These are phyloP conservation scores for Xiphydria camelus DNA, from an alignment of 2,888 invertebrate species.

Conservation along the genomic window DNA sequence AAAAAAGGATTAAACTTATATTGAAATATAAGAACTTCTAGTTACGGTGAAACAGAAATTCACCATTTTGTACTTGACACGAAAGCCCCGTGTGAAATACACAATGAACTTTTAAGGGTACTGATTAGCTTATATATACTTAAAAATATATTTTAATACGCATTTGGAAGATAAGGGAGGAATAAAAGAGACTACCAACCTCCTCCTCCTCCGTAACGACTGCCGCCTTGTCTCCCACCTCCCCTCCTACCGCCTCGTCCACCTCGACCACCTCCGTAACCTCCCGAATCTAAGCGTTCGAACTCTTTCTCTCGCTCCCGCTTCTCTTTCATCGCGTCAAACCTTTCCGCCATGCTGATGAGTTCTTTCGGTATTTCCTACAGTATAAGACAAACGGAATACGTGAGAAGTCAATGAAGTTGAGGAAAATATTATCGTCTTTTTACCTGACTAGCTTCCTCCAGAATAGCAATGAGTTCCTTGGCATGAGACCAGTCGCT, in stretches of 20 bases:
- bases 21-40: too few species aligned
- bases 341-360: conserved; percentile 75
- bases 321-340: conserved; percentile 69
- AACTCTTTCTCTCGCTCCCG: conserved; percentile 61
- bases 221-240: conserved; percentile 24
- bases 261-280: conserved; percentile 36
- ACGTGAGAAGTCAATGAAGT: neutral
- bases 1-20: too few species aligned
- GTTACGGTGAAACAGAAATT: too few species aligned
- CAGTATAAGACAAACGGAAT: conserved; percentile 10
- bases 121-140: too few species aligned
- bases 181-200: conserved; percentile 2
- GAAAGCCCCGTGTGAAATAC: too few species aligned
- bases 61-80: too few species aligned
- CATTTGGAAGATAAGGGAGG: too few species aligned
- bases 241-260: conserved; percentile 20
- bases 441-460: conserved; percentile 76
- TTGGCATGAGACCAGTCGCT: conserved; percentile 82
- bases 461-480: conserved; percentile 81
- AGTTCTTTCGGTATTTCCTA: conserved; percentile 79
- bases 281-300: conserved; percentile 41
- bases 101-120: too few species aligned
- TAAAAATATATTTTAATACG: too few species aligned
- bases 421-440: conserved; percentile 2
- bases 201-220: conserved; percentile 18